Evolutionary conservation across 2,888 invertebrate species (phyloP).

Genomic region (Pegoplata infirma): DNA sequence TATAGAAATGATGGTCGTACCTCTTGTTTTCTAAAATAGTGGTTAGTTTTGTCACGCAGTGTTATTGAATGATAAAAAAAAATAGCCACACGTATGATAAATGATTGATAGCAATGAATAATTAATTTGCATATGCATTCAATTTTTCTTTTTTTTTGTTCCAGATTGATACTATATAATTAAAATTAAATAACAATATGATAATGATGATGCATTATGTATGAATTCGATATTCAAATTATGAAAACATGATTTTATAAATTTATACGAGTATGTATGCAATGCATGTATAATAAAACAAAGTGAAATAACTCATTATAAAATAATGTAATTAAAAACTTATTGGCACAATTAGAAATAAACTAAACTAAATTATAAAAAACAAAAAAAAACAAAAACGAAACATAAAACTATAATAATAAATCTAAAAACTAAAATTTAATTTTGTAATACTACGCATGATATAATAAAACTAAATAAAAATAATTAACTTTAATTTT

Average conservation of each 20-base stretch:
- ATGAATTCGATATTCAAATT: conserved; percentile 4
- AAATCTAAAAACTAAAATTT: conserved; percentile 21
- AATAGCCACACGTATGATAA: background rate
- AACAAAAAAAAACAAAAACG: background rate
- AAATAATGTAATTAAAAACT: conserved; percentile 21
- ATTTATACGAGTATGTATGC: no score
- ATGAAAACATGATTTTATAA: conserved; percentile 12
- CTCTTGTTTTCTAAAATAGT: no score
- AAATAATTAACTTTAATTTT: background rate
- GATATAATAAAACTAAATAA: conserved; percentile 1
- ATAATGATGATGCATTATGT: background rate
- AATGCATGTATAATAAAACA: conserved; percentile 31
- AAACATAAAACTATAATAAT: conserved; percentile 18
- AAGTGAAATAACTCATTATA: conserved; percentile 44
- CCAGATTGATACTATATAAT: conserved; percentile 24
- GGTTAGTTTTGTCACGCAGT: no score
- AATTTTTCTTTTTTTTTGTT: conserved; percentile 27
- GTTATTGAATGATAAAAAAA: no score
- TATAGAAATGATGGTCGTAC: no score
- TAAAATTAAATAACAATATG: conserved; percentile 24
- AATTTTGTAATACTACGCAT: background rate
- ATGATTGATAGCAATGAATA: conserved; percentile 28
- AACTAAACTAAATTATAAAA: conserved; percentile 14
- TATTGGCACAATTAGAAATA: conserved; percentile 50
- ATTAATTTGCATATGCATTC: conserved; percentile 9